Base-by-base conservation (phyloP, 2,797 vertebrate genomes). In the Champsocephalus esox region DNA sequence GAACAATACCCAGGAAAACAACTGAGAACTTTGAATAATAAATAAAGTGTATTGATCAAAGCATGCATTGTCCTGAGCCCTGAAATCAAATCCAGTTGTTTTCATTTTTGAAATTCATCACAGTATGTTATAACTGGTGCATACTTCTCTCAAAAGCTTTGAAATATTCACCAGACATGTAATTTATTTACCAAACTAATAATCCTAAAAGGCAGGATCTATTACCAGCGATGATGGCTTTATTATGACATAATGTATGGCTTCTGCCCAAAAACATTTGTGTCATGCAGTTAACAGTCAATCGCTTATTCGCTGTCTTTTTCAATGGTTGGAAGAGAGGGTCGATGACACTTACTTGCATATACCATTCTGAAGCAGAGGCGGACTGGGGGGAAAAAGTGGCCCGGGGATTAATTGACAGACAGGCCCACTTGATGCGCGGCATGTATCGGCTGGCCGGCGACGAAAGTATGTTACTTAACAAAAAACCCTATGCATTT, bases 11-110 rank as follows among this genome's bases (percentile, higher is more conserved):
- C 43, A 54, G 62, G 43, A 73, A 81, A 75, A 77, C 50, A 66
- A 65, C 46, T 8, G 43, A 67, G 69, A 82, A 82, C 52, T 79
- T 72, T 59, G 54, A 68, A 75, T 63, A 48, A 73, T 70, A 64
- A 79, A 84, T 85, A 69, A 58, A 73, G 62, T 66, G 13, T 71
- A 84, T 80, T 45, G 80, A 85, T 87, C 72, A 4, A 17, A 75
- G 74, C 62, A 55, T 55, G 51, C 67, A 61, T 57, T 54, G 55
- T 46, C 9, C 44, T 0, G 1, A 82, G 70, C 44, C 63, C 71
- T 65, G 58, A 81, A 86, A 77, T 82, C 45, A 72, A 80, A 83
- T 76, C 61, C 70, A 24, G 12, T 66, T 69, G 73, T 81, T 85
- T 71, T 72, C 54, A 56, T 75, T 74, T 61, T 69, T 70, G 44